Base-by-base conservation (phyloP, 2,113 vertebrate genomes). In the Guaruba guarouba region DNA sequence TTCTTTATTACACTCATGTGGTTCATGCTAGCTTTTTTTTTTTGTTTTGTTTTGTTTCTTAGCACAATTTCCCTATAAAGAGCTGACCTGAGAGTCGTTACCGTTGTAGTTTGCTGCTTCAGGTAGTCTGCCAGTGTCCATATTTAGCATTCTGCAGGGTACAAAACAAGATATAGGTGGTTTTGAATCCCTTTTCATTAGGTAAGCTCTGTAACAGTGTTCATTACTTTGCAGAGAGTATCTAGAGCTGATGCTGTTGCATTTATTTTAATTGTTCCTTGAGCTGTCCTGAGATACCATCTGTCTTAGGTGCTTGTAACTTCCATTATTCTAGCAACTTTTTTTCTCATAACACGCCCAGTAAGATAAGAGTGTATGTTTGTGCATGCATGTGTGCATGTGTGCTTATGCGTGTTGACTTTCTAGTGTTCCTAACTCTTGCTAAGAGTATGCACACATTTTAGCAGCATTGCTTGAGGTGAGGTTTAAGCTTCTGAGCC, bases 171-270 rank as follows among this genome's bases (percentile, higher is more conserved):
- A 23, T 68, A 68, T 11, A 78, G 15, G 9, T 10, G 6, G 4
- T 54, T 85, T 78, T 86, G 59, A 73, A 77, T 64, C 19, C n/a
- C 10, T 82, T 93, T 55, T 69, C 80, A 81, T 86, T 77, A 83
- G 54, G 23, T 66, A 39, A 62, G 8, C 16, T 82, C 63, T 76
- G 25, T 24, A 66, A 44, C 16, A n/a, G 4, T 9, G 46, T 62
- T 86, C 23, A 39, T 73, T 77, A 66, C 11, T 83, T 88, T 91
- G 7, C 29, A 52, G 57, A 63, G 4, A 27, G 5, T 52, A 80
- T 85, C 41, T 68, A 66, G 44, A 91, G 13, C 23, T 83, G 33
- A 43, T 55, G 52, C 2, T 77, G 24, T 25, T 79, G 46, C 3
- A 39, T 51, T 76, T 88, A 22, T 80, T 90, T 61, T 69, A 62